Evolutionary conservation across 2,113 vertebrate genomes (phyloP).

Genomic region (Emydura subglobosa): DNA sequence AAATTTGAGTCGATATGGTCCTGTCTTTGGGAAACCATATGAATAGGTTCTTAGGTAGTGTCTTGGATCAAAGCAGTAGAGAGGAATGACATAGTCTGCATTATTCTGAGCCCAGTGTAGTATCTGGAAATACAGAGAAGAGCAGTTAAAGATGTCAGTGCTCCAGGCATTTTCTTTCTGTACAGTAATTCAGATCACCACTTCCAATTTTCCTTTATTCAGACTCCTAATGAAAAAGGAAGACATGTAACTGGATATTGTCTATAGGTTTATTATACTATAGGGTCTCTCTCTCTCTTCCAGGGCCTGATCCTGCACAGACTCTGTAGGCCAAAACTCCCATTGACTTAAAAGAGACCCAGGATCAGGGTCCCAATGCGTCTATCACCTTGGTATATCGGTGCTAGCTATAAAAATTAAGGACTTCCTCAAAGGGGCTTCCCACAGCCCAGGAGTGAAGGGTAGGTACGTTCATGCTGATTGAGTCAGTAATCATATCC

Average conservation of each 20-base stretch:
- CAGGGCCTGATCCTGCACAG: neutral
- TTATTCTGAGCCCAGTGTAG: conserved; percentile 84
- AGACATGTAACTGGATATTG: neutral
- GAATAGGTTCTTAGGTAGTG: conserved; percentile 80
- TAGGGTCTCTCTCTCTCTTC: neutral
- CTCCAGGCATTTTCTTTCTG: neutral
- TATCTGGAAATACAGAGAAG: conserved; percentile 63
- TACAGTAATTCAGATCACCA: neutral
- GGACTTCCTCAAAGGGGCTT: neutral
- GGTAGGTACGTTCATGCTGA: neutral
- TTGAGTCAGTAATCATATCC: neutral
- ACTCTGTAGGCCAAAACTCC: neutral
- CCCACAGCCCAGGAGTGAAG: neutral
- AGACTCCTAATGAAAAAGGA: neutral
- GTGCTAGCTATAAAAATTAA: neutral
- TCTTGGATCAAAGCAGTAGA: conserved; percentile 88
- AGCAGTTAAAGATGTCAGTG: neutral
- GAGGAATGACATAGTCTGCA: conserved; percentile 81
- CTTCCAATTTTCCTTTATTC: neutral
- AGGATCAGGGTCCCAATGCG: neutral
- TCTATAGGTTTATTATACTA: neutral
- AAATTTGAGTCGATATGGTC: conserved; percentile 82
- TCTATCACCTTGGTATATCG: neutral
- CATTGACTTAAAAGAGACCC: neutral
- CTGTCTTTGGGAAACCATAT: conserved; percentile 82